Base-by-base conservation (phyloP, 1,140 invertebrate species). In the Geopemphigus sp. region DNA sequence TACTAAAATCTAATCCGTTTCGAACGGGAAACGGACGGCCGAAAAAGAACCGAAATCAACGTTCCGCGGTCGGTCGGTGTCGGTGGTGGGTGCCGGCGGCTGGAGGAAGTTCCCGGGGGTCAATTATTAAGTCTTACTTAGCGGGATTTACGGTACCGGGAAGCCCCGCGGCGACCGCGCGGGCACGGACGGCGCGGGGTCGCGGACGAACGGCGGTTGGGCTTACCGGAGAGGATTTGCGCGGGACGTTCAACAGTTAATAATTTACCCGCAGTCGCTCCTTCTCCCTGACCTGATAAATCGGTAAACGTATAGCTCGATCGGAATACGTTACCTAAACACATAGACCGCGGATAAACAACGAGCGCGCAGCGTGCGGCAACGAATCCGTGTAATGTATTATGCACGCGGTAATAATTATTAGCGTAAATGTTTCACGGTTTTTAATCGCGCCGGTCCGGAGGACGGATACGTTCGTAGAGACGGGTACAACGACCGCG, bases 71-170 rank as follows among this genome's bases (percentile, higher is more conserved):
- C n/a, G n/a, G 22, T 68, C 14, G 14, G 39, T 32, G n/a, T 47
- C 5, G 47, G 4, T 6, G 47, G 47, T 50, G 14, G 5, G 39
- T 45, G 26, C 63, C 17, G 2, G 19, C n/a, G 1, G n/a, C 14
- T n/a, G 14, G 22, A 19, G 64, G 32, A 68, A 24, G 39, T 68
- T 47, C 11, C 66, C 11, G 45, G 32, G 47, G 66, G 39, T 68
- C 66, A 68, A 39, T 68, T 68, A 50, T 68, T 68, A 68, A 68
- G 39, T 50, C 66, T 68, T 68, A 68, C 66, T 68, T 50, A 50
- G 45, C 24, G 45, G 66, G 66, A 68, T 68, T 68, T 68, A 26
- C 64, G 39, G 15, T 24, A 68, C 66, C 12, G 64, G n/a, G n/a
- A 68, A 68, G 64, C n/a, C 32, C 39, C 32, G 32, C 24, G 19